Conservation (phyloP, 2,113 vertebrate species). For the Sorex araneus region DNA sequence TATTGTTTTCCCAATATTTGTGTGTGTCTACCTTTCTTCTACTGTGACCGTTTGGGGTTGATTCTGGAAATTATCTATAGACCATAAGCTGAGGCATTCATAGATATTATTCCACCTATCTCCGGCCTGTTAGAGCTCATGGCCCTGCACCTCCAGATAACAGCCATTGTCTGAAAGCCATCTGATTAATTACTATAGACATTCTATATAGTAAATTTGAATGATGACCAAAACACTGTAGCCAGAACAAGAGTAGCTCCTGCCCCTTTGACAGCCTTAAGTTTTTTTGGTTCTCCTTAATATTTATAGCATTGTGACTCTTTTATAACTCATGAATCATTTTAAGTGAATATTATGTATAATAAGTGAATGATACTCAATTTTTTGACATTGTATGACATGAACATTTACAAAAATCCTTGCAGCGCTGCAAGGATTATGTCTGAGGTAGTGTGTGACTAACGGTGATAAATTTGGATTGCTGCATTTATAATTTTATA, state of each 20-base stretch:
- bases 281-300: not conserved
- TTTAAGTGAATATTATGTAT: not conserved
- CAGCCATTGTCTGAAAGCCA: not conserved
- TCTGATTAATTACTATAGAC: not conserved
- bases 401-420: not conserved
- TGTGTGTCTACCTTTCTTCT: no score
- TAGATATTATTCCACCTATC: not conserved
- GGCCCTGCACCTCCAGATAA: not conserved
- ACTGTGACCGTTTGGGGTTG: not conserved
- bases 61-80: not conserved
- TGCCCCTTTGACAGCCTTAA: not conserved
- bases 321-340: not conserved
- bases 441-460: no score
- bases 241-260: not conserved
- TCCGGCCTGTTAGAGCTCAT: not conserved
- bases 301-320: not conserved
- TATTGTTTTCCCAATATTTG: not conserved
- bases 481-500: no score
- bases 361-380: not conserved
- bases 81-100: not conserved
- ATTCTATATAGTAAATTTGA: not conserved
- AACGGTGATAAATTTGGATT: no score
- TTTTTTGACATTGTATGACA: not conserved
- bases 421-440: no score
- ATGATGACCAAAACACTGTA: not conserved